Evolutionary conservation across 2,797 vertebrate species (phyloP).

Genomic region (Sebastes vulpes): DNA sequence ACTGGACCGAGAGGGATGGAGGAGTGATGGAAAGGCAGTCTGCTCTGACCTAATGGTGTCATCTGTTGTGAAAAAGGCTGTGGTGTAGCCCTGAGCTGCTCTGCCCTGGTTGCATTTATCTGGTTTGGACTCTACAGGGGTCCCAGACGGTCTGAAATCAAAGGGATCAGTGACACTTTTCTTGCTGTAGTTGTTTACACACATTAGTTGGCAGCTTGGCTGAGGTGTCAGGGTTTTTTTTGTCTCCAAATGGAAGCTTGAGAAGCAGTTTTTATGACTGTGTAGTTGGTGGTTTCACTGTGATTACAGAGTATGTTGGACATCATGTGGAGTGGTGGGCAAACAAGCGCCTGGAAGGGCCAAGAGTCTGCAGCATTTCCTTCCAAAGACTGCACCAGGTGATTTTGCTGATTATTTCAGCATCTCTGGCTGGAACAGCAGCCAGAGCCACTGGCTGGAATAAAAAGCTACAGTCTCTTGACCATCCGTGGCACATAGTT

Average conservation of each 20-base stretch:
- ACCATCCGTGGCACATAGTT: not conserved
- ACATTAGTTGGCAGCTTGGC: conserved; percentile 42
- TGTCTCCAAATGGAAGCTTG: conserved; percentile 18
- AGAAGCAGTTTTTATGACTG: conserved; percentile 11
- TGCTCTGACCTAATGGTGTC: conserved; percentile 64
- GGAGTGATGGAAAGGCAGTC: conserved; percentile 54
- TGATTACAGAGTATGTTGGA: conserved; percentile 31
- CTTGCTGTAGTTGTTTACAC: conserved; percentile 46
- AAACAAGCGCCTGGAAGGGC: conserved; percentile 16
- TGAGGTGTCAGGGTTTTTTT: conserved; percentile 26
- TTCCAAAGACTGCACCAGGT: conserved; percentile 16
- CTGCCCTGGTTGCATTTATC: conserved; percentile 24
- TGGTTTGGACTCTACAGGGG: conserved; percentile 37
- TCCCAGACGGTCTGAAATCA: conserved; percentile 29
- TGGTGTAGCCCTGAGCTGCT: conserved; percentile 1
- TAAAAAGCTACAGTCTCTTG: not conserved
- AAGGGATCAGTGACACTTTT: conserved; percentile 27
- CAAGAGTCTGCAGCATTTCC: conserved; percentile 6
- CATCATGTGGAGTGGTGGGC: conserved; percentile 8
- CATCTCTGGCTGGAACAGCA: not conserved
- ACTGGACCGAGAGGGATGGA: conserved; percentile 23
- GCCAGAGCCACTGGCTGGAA: not conserved
- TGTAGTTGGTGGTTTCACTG: conserved; percentile 3
- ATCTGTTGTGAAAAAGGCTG: conserved; percentile 53
- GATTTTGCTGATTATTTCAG: conserved; percentile 18